Evolutionary conservation across 2,888 invertebrate species (phyloP), one percentile per base, ranked within the genome.

Genomic region (Scaptodrosophila latifasciaeformis): DNA sequence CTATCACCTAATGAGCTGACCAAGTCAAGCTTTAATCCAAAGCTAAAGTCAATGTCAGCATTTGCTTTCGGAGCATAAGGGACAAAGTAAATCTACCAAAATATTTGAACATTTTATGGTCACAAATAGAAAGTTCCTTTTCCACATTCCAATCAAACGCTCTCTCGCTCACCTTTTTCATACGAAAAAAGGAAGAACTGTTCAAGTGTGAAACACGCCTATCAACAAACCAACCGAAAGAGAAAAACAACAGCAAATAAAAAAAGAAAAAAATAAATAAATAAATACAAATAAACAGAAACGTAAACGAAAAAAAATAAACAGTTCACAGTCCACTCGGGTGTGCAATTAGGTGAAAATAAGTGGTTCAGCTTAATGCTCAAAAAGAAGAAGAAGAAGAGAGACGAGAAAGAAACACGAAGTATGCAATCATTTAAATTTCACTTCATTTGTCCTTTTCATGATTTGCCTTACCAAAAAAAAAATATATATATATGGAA

Each of bases 341-440:
- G 76, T 81, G 76, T 81, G 79, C 76, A 76, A 76, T 76, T 76
- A 76, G 67, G 77, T 81, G 76, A 76, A 81, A 81, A 78, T 79
- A 76, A 81, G 81, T 76, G 81, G 79, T 79, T 81, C 76, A 69
- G 54, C 66, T 2, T 12, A 13, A 34, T 34, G 34, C 15, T 34
- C 6, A 15, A 34, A 13, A 6, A 5, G 15, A 34, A 12, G 13
- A n/a, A 10, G 30, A 2, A 30, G 12, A 30, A 6, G 34, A 34
- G 6, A 5, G 34, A 34, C 34, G 12, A 15, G 15, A 34, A 2
- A 37, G 15, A 15, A 10, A 46, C 72, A 77, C 79, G 59, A 63
- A 81, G 81, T 76, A 76, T 78, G 81, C 81, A 76, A 76, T 76
- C 76, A 76, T 78, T 69, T 70, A 71, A 79, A 79, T 76, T 79